Evolutionary conservation across 2,797 vertebrate genomes (phyloP).

Genomic region (Falco cherrug): DNA sequence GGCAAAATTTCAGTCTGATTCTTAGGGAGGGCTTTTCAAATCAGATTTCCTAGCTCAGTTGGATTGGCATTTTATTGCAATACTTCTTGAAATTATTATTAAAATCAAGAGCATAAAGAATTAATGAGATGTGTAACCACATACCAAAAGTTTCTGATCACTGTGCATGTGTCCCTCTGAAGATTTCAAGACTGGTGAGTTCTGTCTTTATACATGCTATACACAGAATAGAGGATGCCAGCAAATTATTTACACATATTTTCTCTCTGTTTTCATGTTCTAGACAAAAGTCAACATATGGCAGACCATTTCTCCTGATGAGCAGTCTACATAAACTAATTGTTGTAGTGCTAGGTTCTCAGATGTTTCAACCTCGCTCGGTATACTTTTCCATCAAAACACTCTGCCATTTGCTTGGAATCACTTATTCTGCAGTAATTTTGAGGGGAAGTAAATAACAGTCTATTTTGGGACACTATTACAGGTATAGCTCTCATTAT

Average conservation of each 20-base stretch:
- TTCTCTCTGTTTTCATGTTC: background rate
- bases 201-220: background rate
- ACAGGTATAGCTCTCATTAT: background rate
- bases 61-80: background rate
- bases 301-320: background rate
- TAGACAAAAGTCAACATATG: background rate
- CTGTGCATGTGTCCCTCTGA: background rate
- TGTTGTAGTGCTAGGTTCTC: background rate
- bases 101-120: background rate
- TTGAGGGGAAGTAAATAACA: background rate
- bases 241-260: background rate
- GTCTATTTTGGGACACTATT: background rate
- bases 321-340: background rate
- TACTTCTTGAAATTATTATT: background rate
- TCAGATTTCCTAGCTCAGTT: background rate
- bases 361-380: background rate
- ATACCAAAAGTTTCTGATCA: background rate
- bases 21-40: background rate
- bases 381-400: background rate
- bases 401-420: background rate
- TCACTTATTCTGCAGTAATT: background rate
- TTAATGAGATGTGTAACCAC: background rate
- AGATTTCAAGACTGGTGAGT: background rate
- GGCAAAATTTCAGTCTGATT: background rate
- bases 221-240: background rate